Base-by-base conservation (phyloP, 2,797 vertebrate genomes). In the Botia kubotai region DNA sequence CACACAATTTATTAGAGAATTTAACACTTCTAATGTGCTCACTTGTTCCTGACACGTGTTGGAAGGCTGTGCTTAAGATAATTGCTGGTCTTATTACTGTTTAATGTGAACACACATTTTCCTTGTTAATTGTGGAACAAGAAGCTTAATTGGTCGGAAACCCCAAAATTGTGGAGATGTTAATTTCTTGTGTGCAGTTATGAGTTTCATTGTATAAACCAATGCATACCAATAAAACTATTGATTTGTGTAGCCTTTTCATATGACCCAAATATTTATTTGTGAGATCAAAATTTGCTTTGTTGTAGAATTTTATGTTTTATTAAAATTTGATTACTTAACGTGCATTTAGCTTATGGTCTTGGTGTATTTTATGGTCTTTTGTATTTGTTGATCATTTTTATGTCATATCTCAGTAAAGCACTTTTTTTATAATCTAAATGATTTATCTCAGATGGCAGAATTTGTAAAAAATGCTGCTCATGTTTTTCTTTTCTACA, bases 1-100 rank as follows among this genome's bases (percentile, higher is more conserved):
- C 87, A 89, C 85, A 82, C 83, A 70, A 86, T 91, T 90, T 87
- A 89, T 84, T 88, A 76, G 73, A 83, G 50, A 67, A 80, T 82
- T 82, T 79, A 71, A 72, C 74, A 82, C 77, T 85, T 87, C 84
- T 87, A 87, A 88, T 75, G 80, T 79, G 73, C 77, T 80, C 88
- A 67, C 85, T 87, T 86, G 82, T 80, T 79, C 80, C 83, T 78
- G 79, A 88, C 83, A 84, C 83, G 75, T 79, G 62, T 79, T 58
- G 71, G 21, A 70, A 81, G 76, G 70, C 46, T 50, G 58, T 29
- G 75, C 65, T 52, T 43, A 58, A 79, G 75, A 74, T 81, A 76
- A 58, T 79, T 62, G 19, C 72, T 73, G 68, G 58, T 74, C 85
- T 87, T 72, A 77, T 63, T 39, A 68, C 62, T 36, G 23, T 76